phyloP scores from a whole-genome alignment of 2,888 invertebrate species.

The Campaea margaritaria region DNA sequence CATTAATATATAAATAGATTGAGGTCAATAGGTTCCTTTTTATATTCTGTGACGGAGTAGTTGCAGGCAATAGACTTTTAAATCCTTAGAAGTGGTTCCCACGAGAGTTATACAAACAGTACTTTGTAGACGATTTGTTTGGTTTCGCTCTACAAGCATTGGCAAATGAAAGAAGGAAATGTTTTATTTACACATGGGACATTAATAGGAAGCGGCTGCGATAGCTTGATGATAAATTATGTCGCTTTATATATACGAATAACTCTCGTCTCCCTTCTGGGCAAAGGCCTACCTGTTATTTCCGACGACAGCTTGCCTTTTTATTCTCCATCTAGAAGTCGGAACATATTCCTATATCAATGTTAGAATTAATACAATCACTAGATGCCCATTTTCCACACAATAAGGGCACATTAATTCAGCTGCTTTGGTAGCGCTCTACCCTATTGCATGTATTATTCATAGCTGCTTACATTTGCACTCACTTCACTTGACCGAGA shows the following conservation, averaged over 20 bases:
- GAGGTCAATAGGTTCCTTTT: background rate
- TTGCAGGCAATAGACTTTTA: constrained; percentile 39
- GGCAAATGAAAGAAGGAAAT: constrained; percentile 18
- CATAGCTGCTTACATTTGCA: constrained; percentile 50
- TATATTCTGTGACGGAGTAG: constrained; percentile 10
- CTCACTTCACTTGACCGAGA: constrained; percentile 19
- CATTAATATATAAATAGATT: constrained; percentile 28
- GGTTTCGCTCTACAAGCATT: constrained; percentile 25
- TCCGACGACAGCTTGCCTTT: no score
- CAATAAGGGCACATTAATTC: constrained; percentile 17
- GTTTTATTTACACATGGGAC: constrained; percentile 32
- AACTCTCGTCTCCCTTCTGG: no score
- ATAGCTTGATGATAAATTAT: no score
- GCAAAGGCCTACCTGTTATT: no score
- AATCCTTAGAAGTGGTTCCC: constrained; percentile 55
- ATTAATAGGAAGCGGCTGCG: background rate
- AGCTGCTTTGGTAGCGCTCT: constrained; percentile 43
- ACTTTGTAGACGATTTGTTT: constrained; percentile 29
- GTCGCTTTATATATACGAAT: no score
- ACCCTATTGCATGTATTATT: constrained; percentile 75
- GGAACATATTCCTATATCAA: no score
- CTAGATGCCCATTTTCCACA: background rate
- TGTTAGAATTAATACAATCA: constrained; percentile 5
- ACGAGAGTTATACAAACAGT: constrained; percentile 62
- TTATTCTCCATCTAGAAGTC: no score